Conservation (phyloP, 2,113 vertebrate species). For the Parus major region DNA sequence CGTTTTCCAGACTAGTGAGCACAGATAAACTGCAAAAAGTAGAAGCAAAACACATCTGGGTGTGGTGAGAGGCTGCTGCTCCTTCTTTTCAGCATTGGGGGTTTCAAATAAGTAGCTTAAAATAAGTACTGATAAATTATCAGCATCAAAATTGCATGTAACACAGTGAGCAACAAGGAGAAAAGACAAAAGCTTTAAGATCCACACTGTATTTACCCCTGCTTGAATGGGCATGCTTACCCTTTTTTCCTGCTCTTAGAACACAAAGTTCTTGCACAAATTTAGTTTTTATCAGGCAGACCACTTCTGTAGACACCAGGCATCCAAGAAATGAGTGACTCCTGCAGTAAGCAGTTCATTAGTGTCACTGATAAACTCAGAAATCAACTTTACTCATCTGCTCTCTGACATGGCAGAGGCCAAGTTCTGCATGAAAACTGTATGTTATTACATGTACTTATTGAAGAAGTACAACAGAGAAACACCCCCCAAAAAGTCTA, state of each 20-base stretch:
- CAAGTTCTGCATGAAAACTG: neutral
- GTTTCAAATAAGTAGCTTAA: neutral
- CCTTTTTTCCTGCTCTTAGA: neutral
- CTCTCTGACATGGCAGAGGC: neutral
- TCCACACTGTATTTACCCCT: neutral
- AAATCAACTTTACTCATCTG: neutral
- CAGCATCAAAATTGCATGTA: neutral
- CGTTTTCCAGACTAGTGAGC: neutral
- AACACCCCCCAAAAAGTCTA: fast-evolving
- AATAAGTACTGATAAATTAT: neutral
- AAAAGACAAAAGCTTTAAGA: neutral
- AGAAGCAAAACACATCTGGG: neutral
- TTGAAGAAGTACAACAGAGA: neutral
- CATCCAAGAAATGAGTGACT: neutral
- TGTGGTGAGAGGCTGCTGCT: neutral
- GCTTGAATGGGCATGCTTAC: neutral
- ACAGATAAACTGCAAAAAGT: neutral
- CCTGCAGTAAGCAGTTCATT: neutral
- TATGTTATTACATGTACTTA: neutral
- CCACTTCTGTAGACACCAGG: neutral
- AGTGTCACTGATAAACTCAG: neutral
- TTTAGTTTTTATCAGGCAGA: neutral
- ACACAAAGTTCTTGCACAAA: neutral
- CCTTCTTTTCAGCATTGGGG: neutral
- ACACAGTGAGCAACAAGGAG: neutral